A percentile compares a stretch with the other conserved stretches of the same genome.
Conservation (phyloP, 1,140 invertebrate genomes). For the Pantala flavescens region DNA sequence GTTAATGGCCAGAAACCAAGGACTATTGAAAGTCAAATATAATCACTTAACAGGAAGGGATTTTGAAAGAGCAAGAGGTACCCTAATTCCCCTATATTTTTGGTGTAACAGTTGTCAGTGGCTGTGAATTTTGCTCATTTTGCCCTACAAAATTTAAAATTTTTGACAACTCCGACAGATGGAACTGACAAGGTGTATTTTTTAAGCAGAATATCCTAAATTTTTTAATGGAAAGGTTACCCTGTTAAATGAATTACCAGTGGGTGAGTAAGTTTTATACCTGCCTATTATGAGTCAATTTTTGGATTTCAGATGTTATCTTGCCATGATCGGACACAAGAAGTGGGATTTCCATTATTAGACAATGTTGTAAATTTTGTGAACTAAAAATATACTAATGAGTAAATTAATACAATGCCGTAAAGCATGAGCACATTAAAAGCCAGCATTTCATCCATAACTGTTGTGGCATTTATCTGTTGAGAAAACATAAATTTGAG, state of each 20-base stretch:
- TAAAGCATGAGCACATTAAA: too few species aligned
- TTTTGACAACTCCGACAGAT: background rate
- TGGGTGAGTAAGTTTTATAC: background rate
- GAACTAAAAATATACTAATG: too few species aligned
- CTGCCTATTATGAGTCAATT: background rate
- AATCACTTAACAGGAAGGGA: background rate
- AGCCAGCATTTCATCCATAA: too few species aligned
- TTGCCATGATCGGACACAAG: background rate
- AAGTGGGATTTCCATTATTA: too few species aligned
- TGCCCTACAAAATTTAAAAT: background rate
- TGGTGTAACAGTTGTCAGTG: background rate
- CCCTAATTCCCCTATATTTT: background rate
- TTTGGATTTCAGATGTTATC: background rate
- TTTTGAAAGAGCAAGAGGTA: background rate
- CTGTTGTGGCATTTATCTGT: too few species aligned
- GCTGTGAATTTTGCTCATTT: conserved; percentile 2
- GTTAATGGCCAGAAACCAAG: background rate
- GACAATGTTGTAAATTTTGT: too few species aligned
- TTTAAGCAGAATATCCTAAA: background rate
- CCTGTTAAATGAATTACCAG: background rate
- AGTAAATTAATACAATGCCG: too few species aligned
- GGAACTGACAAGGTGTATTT: background rate
- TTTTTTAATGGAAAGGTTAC: background rate
- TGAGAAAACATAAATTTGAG: too few species aligned
- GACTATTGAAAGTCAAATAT: background rate